Percentiles rank a stretch among this genome's conserved stretches.
phyloP scores from a whole-genome alignment of 1,140 invertebrate genomes.

The Galleria mellonella region DNA sequence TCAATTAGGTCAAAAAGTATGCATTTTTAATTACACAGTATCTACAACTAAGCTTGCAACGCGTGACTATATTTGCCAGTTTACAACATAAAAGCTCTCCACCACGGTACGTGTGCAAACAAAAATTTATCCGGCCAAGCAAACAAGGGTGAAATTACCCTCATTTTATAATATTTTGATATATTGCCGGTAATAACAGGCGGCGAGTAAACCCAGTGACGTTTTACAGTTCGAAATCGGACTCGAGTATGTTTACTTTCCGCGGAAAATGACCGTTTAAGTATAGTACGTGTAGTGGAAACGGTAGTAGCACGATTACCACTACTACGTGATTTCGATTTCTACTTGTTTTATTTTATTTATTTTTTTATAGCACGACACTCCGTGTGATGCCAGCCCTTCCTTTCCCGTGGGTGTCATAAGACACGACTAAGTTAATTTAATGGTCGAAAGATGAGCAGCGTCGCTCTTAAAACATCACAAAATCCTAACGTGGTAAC shows the following conservation, averaged over 20 bases:
- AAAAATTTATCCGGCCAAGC: slow-evolving; percentile 8
- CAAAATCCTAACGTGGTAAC: too few relatives aligned
- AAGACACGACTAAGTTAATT: too few relatives aligned
- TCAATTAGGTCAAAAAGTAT: too few relatives aligned
- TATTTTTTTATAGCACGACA: neutral
- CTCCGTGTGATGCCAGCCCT: neutral
- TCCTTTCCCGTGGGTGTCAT: too few relatives aligned
- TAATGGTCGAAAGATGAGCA: too few relatives aligned
- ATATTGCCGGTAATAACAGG: slow-evolving; percentile 64
- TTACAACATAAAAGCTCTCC: slow-evolving; percentile 11
- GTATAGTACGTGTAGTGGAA: slow-evolving; percentile 15
- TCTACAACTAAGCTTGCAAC: too few relatives aligned
- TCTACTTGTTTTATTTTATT: neutral
- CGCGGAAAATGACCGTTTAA: slow-evolving; percentile 40
- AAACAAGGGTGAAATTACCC: slow-evolving; percentile 55
- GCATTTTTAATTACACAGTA: too few relatives aligned
- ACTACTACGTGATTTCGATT: slow-evolving; percentile 9
- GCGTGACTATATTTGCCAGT: too few relatives aligned
- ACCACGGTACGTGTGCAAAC: neutral
- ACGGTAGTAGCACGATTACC: neutral
- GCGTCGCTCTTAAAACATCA: too few relatives aligned
- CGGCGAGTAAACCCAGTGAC: slow-evolving; percentile 14
- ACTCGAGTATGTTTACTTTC: slow-evolving; percentile 39
- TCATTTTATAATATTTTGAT: slow-evolving; percentile 64
- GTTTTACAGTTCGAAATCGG: slow-evolving; percentile 55